Conservation (phyloP, 2,888 invertebrate species). For the Plebejus anna region DNA sequence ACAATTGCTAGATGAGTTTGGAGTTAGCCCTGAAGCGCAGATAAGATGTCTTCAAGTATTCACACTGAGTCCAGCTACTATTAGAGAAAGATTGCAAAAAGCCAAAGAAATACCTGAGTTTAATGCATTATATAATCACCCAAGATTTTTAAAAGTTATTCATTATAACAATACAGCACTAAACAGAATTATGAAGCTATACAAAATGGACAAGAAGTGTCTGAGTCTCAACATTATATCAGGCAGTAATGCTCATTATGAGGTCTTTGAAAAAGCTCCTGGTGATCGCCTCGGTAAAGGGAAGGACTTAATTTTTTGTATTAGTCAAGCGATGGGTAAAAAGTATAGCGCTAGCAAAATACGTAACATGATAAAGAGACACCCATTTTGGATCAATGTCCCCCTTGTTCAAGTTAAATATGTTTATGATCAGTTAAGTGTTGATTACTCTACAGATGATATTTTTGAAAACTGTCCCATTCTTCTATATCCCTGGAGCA, state of each 20-base stretch:
- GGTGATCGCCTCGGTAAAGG: conserved; percentile 69
- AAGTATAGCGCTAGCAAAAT: conserved; percentile 50
- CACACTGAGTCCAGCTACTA: conserved; percentile 55
- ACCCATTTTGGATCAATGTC: conserved; percentile 71
- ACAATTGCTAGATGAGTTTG: conserved; percentile 58
- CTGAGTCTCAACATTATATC: conserved; percentile 68
- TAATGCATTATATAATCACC: conserved; percentile 58
- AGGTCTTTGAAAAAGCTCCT: conserved; percentile 64
- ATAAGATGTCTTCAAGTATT: conserved; percentile 67
- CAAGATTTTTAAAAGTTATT: conserved; percentile 70
- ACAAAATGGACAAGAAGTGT: conserved; percentile 64
- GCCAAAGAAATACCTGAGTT: conserved; percentile 66
- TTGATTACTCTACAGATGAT: conserved; percentile 54
- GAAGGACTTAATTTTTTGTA: conserved; percentile 65
- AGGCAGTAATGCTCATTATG: conserved; percentile 61
- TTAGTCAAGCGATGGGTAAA: conserved; percentile 55
- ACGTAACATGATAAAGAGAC: conserved; percentile 54
- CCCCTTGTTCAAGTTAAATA: conserved; percentile 63
- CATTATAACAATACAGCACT: conserved; percentile 63
- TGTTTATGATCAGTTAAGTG: conserved; percentile 57
- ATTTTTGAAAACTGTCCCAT: conserved; percentile 68
- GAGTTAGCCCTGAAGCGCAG: conserved; percentile 65
- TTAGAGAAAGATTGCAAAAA: conserved; percentile 58
- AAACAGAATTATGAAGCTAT: conserved; percentile 55
- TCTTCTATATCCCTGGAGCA: conserved; percentile 70